These are phyloP conservation scores for Aleiodes leptofemur DNA, from an alignment of 2,888 invertebrate genomes.

Conservation along the genomic window DNA sequence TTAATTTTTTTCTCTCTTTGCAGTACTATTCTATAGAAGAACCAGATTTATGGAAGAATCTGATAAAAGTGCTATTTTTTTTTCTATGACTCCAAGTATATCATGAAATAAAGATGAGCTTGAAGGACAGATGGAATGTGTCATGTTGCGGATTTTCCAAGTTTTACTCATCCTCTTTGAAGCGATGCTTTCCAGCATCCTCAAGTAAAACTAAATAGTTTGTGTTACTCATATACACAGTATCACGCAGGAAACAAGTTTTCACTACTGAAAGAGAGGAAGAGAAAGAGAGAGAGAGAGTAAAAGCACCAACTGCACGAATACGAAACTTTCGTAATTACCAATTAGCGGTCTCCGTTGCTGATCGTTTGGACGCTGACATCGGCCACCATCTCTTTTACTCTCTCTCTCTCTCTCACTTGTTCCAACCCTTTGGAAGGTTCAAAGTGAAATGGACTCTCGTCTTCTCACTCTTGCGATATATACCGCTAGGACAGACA, in stretches of 20 bases:
- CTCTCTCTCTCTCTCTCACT: conserved; percentile 10
- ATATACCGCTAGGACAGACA: conserved; percentile 33
- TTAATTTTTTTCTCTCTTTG: too few relatives aligned
- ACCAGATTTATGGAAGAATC: conserved; percentile 7
- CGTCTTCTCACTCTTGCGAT: conserved; percentile 10
- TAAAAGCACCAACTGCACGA: conserved; percentile 29
- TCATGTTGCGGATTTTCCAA: background rate
- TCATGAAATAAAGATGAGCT: background rate
- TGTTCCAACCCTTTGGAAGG: conserved; percentile 10
- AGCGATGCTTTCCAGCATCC: conserved; percentile 20
- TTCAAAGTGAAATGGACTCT: conserved; percentile 52
- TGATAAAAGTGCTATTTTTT: background rate
- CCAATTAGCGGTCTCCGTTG: conserved; percentile 53
- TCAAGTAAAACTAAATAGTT: conserved; percentile 14
- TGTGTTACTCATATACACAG: conserved; percentile 32
- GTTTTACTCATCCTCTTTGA: background rate
- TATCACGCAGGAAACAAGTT: conserved; percentile 27
- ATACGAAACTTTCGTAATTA: conserved; percentile 56
- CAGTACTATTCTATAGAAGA: too few relatives aligned
- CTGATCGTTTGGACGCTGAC: conserved; percentile 43
- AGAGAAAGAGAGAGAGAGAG: background rate
- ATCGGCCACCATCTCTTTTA: conserved; percentile 25
- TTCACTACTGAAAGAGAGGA: background rate
- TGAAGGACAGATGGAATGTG: background rate
- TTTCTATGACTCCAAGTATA: too few relatives aligned